Evolutionary conservation across 35 echinoderm and acorn worm genomes (phyloP).

Genomic region (Lytechinus variegatus): DNA sequence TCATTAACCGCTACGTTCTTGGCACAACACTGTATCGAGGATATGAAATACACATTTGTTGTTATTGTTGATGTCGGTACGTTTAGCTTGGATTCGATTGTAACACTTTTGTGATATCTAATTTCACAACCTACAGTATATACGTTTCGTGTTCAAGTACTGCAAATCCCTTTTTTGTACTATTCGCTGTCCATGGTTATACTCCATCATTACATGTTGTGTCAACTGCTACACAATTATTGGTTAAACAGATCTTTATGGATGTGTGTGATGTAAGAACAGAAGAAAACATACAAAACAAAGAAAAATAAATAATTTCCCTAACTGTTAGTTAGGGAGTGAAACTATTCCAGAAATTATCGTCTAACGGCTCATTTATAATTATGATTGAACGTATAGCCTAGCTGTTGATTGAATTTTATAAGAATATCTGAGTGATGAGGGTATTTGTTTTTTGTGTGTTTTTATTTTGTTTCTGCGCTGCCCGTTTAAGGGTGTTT

Average conservation of each 20-base stretch:
- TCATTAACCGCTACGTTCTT: not conserved
- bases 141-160: not conserved
- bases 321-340: not conserved
- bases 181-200: not conserved
- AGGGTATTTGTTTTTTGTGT: no score
- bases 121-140: not conserved
- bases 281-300: conserved; percentile 31
- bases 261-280: conserved; percentile 48
- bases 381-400: not conserved
- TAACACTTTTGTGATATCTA: not conserved
- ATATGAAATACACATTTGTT: no score
- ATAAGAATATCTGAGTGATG: no score
- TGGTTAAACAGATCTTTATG: conserved; percentile 42
- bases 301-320: conserved; percentile 23
- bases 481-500: no score
- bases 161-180: conserved; percentile 7
- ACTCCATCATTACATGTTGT: not conserved
- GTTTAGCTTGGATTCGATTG: no score
- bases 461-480: no score
- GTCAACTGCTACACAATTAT: conserved; percentile 22
- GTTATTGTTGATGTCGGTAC: not conserved
- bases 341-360: conserved; percentile 32
- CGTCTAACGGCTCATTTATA: not conserved
- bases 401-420: not conserved
- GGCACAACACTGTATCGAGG: not conserved